Conservation (phyloP, 2,113 vertebrate genomes). For the Chionodraco myersi region DNA sequence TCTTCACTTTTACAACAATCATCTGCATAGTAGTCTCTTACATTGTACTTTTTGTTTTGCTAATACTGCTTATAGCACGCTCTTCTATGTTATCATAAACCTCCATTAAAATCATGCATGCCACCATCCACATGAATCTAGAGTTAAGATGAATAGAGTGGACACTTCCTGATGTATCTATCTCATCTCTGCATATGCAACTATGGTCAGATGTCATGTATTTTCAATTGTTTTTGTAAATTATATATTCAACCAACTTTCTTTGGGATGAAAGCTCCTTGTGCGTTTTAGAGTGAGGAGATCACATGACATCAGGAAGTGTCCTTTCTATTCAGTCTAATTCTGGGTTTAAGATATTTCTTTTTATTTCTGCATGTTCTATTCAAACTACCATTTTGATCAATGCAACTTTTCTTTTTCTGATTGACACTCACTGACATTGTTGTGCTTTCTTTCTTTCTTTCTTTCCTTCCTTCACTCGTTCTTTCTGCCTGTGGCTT, state of each 20-base stretch:
- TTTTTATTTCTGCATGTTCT: conserved; percentile 70
- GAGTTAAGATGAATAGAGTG: conserved; percentile 44
- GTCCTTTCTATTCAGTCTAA: conserved; percentile 54
- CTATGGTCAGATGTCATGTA: background rate
- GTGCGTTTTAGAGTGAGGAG: background rate
- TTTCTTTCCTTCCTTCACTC: conserved; percentile 62
- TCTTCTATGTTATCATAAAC: conserved; percentile 36
- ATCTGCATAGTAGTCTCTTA: conserved; percentile 57
- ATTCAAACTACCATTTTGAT: conserved; percentile 66
- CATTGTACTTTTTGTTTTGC: conserved; percentile 27
- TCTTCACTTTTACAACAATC: conserved; percentile 38
- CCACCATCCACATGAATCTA: conserved; percentile 28
- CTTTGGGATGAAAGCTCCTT: background rate
- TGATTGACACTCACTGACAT: conserved; percentile 81
- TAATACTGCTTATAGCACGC: conserved; percentile 38
- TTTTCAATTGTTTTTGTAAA: background rate
- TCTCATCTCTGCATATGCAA: background rate
- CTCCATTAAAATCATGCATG: conserved; percentile 49
- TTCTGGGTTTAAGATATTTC: conserved; percentile 44
- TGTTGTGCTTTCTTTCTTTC: conserved; percentile 78
- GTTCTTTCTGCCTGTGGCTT: conserved; percentile 99
- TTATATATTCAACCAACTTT: background rate
- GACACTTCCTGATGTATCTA: conserved; percentile 28
- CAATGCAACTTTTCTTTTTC: conserved; percentile 77
- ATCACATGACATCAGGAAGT: conserved; percentile 13